A percentile compares a stretch with the other conserved stretches of the same genome.
phyloP scores from a whole-genome alignment of 2,888 invertebrate genomes.

The Rapana venosa region DNA sequence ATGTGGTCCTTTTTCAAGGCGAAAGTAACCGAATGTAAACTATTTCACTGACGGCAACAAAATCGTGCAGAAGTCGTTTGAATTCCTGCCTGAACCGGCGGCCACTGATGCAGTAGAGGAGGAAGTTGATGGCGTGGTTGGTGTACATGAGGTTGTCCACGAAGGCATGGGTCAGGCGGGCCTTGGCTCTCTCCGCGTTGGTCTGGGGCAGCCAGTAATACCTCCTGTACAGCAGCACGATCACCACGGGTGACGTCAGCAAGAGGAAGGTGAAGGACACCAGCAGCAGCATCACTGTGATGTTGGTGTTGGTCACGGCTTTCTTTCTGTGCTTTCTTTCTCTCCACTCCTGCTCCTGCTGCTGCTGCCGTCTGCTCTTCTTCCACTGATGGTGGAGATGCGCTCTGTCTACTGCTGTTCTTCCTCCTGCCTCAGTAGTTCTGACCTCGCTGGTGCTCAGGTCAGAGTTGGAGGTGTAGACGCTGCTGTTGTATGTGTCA shows the following conservation, averaged over 20 bases:
- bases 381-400: conserved; percentile 24
- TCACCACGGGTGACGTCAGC: conserved; percentile 47
- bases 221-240: conserved; percentile 44
- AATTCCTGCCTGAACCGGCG: conserved; percentile 46
- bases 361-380: no score
- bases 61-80: background rate
- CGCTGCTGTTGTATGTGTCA: background rate
- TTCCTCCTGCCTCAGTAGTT: background rate
- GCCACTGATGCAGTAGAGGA: conserved; percentile 50
- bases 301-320: conserved; percentile 32
- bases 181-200: conserved; percentile 32
- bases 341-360: background rate
- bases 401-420: background rate
- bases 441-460: background rate
- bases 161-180: conserved; percentile 43
- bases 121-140: conserved; percentile 52
- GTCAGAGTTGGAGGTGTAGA: background rate
- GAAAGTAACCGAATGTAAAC: background rate
- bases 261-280: conserved; percentile 50
- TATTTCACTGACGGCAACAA: background rate
- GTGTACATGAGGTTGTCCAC: conserved; percentile 53
- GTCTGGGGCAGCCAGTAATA: conserved; percentile 40
- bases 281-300: conserved; percentile 49
- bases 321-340: background rate
- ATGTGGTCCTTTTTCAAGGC: no score